A percentile compares a stretch with the other conserved stretches of the same genome.
Conservation (phyloP, 2,888 invertebrate genomes). For the Timandra comae region DNA sequence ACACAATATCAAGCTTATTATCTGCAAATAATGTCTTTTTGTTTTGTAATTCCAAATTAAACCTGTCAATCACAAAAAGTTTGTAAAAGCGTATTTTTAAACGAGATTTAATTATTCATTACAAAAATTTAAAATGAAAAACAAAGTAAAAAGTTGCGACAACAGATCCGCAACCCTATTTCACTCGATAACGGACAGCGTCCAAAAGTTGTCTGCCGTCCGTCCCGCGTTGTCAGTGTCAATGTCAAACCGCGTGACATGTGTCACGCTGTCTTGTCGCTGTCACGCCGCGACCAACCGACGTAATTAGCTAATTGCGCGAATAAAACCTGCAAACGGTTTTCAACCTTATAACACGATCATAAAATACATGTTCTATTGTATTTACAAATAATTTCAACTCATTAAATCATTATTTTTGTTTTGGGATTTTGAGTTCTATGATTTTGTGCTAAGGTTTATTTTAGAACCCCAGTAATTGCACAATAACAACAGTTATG, state of each 20-base stretch:
- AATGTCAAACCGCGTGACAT: conserved; percentile 37
- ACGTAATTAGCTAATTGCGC: conserved; percentile 61
- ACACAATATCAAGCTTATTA: no score
- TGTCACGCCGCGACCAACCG: conserved; percentile 21
- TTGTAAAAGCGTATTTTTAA: no score
- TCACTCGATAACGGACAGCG: conserved; percentile 43
- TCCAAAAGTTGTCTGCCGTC: conserved; percentile 54
- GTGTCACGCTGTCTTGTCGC: conserved; percentile 31
- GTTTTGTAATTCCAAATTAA: no score
- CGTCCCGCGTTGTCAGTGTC: conserved; percentile 32
- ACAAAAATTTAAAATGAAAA: no score
- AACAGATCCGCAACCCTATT: conserved; percentile 8
- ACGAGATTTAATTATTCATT: no score
- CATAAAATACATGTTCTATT: no score
- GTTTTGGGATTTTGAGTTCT: conserved; percentile 28
- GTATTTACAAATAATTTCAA: conserved; percentile 29
- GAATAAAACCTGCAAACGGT: conserved; percentile 18
- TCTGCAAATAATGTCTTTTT: no score
- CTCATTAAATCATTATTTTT: conserved; percentile 35
- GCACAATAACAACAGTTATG: conserved; percentile 26
- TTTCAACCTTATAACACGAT: conserved; percentile 2
- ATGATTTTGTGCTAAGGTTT: conserved; percentile 29
- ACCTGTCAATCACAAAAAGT: no score
- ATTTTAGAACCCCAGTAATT: conserved; percentile 20
- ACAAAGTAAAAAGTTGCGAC: conserved; percentile 1